Percentiles rank a stretch among this genome's conserved stretches.
phyloP scores from a whole-genome alignment of 2,113 vertebrate species.

The Speoplatyrhinus poulsoni region DNA sequence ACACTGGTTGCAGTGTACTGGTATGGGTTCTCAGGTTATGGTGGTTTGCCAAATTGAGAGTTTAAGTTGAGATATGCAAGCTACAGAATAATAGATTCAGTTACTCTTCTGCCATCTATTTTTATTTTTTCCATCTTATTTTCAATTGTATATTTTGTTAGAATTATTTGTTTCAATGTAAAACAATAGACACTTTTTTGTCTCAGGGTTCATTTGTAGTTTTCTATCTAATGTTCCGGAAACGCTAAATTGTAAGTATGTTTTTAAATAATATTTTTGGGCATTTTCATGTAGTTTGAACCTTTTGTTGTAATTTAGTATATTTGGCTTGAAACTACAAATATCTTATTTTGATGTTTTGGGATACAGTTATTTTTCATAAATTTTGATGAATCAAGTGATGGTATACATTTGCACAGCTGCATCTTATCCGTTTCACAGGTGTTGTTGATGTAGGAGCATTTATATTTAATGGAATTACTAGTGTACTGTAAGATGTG shows the following conservation, averaged over 20 bases:
- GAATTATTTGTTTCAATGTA: slow-evolving; percentile 20
- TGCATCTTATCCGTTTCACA: background rate
- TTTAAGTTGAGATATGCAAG: background rate
- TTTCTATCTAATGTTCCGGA: background rate
- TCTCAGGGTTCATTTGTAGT: slow-evolving; percentile 50
- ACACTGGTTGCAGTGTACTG: too few species aligned
- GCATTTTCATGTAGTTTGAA: slow-evolving; percentile 25
- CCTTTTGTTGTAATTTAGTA: too few species aligned
- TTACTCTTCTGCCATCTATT: too few species aligned
- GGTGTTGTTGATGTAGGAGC: background rate
- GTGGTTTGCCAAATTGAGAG: too few species aligned
- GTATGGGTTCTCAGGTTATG: too few species aligned
- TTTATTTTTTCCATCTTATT: too few species aligned
- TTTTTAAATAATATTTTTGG: slow-evolving; percentile 8
- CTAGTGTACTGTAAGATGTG: too few species aligned
- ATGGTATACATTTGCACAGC: too few species aligned
- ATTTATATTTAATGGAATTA: background rate
- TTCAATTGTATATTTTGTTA: slow-evolving; percentile 9
- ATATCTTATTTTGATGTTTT: too few species aligned
- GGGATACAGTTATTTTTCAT: too few species aligned
- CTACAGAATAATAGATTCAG: background rate
- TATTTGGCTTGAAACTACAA: too few species aligned
- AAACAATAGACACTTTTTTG: slow-evolving; percentile 16
- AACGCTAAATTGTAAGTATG: slow-evolving; percentile 20
- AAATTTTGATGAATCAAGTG: too few species aligned